phyloP scores from a whole-genome alignment of 92 coral and sea anemone species.

The Desmophyllum pertusum region DNA sequence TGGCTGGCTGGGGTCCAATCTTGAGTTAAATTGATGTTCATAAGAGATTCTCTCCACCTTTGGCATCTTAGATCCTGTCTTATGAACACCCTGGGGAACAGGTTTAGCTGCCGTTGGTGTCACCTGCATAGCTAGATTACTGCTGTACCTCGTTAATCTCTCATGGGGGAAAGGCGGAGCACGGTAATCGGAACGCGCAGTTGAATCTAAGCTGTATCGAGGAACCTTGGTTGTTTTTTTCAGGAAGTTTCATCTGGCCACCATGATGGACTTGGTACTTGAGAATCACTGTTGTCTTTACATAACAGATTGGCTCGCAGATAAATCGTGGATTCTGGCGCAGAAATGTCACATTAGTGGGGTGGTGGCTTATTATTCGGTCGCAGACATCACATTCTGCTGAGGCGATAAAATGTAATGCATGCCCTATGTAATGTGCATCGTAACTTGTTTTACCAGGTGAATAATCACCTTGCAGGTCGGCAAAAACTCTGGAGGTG shows the following conservation, averaged over 20 bases:
- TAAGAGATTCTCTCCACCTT: conserved; percentile 86
- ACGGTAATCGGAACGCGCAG: conserved; percentile 85
- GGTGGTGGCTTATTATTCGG: conserved; percentile 96
- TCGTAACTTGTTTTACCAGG: conserved; percentile 75
- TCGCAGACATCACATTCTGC: conserved; percentile 66
- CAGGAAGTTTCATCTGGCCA: conserved; percentile 86
- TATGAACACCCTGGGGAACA: conserved; percentile 33
- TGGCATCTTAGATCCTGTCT: conserved; percentile 16
- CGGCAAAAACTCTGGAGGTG: conserved; percentile 86
- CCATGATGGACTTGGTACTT: conserved; percentile 66
- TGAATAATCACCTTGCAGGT: conserved; percentile 47
- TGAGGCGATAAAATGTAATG: conserved; percentile 77
- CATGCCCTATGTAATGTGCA: conserved; percentile 76
- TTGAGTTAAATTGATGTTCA: conserved; percentile 94
- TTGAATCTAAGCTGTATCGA: conserved; percentile 76
- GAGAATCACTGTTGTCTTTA: conserved; percentile 64
- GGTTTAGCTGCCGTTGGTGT: conserved; percentile 54
- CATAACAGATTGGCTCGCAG: conserved; percentile 96
- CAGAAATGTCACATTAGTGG: conserved; percentile 85
- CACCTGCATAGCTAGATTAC: conserved; percentile 31
- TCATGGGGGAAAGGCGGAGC: conserved; percentile 38
- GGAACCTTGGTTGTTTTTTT: conserved; percentile 70
- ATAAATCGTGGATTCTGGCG: conserved; percentile 89
- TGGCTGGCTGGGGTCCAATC: conserved; percentile 91
- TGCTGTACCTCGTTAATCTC: conserved; percentile 32